Base-by-base conservation (phyloP, 2,797 vertebrate species). In the Enteromius trimaculatus region DNA sequence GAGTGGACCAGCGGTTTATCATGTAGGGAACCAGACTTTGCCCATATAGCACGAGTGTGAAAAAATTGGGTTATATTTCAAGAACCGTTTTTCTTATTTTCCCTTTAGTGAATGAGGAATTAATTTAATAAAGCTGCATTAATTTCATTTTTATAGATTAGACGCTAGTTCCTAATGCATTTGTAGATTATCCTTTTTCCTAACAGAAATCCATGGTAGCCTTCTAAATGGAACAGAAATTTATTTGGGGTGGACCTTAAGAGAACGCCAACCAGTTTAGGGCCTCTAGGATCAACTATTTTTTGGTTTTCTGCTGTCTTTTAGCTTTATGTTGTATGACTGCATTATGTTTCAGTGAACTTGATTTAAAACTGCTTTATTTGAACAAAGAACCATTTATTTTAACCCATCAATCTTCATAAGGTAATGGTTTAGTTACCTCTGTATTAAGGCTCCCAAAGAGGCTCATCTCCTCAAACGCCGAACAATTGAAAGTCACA, bases 401-500 rank as follows among this genome's bases (percentile, higher is more conserved):
- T 26, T 17, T 5, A 44, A 13, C 68, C 23, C 3, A 29, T 4
- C 3, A 6, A 6, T 39, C 6, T 44, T n/a, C 7, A 16, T 17
- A 3, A 23, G 23, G 44, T 51, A 3, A 51, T 1, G 4, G 14
- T 21, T 4, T 47, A 3, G 4, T 0, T 29, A 37, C 10, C 19
- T n/a, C 8, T 19, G 5, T 14, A 3, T 19, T 7, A 74, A 13
- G 21, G 19, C 31, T 34, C 14, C 11, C 6, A 14, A 39, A 39
- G 10, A 6, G 17, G 4, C 29, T 34, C 0, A 2, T 53, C 16
- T 11, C 4, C 1, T 10, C n/a, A 23, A 10, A n/a, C 19, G 4
- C 8, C 3, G 2, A 42, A 58, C 21, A 23, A 58, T 13, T 60
- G 13, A 78, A 6, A 34, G 26, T 2, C 42, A 23, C 14, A 1